phyloP scores from a whole-genome alignment of 2,888 invertebrate genomes.

The Salticus scenicus region DNA sequence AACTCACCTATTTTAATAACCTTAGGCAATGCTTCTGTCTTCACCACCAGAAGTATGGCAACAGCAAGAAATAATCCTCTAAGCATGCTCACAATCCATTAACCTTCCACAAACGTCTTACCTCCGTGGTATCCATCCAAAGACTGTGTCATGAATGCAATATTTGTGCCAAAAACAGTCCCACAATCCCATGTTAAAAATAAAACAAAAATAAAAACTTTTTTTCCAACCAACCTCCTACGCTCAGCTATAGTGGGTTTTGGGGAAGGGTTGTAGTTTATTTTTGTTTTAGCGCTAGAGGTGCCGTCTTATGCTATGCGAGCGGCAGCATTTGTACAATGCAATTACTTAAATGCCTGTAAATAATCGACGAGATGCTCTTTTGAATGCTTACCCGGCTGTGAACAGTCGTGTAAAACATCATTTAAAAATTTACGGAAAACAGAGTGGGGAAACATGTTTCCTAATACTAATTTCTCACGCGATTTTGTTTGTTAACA shows the following conservation, averaged over 20 bases:
- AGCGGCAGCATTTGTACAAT: background rate
- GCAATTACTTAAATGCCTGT: conserved; percentile 1
- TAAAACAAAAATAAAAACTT: background rate
- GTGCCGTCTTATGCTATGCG: background rate
- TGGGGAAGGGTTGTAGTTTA: conserved; percentile 8
- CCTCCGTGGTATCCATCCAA: background rate
- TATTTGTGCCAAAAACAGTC: background rate
- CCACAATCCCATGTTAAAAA: background rate
- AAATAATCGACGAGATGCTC: background rate
- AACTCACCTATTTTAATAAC: background rate
- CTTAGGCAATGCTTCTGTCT: background rate
- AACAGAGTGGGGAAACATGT: too few relatives aligned
- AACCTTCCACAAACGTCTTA: background rate
- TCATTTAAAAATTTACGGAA: background rate
- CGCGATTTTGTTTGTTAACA: too few relatives aligned
- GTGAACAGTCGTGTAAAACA: background rate
- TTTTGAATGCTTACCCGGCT: background rate
- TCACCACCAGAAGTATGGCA: background rate
- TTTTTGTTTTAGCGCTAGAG: background rate
- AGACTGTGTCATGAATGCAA: background rate
- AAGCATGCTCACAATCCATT: background rate
- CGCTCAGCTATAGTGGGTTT: background rate
- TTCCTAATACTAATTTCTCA: too few relatives aligned
- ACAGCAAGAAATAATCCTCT: background rate
- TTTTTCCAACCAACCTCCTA: background rate